Conservation (phyloP, 1,140 invertebrate species). For the Cherax quadricarinatus region DNA sequence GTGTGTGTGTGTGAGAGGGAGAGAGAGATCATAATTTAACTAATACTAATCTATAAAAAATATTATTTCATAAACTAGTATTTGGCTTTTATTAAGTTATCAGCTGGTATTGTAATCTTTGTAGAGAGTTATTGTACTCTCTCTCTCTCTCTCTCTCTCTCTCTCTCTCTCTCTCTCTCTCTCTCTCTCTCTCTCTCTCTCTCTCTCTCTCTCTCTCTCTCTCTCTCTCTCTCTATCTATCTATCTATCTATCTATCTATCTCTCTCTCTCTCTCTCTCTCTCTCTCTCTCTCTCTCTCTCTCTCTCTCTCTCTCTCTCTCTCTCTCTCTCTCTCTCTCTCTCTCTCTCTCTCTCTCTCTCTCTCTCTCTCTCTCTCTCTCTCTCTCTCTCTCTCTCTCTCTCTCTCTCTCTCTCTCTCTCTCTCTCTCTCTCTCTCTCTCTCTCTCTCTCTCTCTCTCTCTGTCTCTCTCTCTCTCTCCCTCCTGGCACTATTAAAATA, state of each 20-base stretch:
- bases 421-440: constrained; percentile 8
- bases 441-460: constrained; percentile 21
- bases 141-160: constrained; percentile 10
- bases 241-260: neutral
- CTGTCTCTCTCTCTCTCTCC: neutral
- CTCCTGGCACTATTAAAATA: no score
- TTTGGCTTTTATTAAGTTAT: no score
- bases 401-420: neutral
- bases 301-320: neutral
- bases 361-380: neutral
- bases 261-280: neutral
- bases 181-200: constrained; percentile 18
- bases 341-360: neutral
- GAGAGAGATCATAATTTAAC: no score
- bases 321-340: neutral
- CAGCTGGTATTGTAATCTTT: no score
- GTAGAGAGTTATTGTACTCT: neutral
- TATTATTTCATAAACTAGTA: no score
- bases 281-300: neutral
- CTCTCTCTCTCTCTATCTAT: no score
- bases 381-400: neutral
- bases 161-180: constrained; percentile 15
- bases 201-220: constrained; percentile 20
- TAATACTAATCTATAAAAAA: no score
- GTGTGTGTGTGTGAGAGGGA: no score